Percentiles rank a stretch among this genome's conserved stretches.
phyloP scores from a whole-genome alignment of 2,113 vertebrate species.

The Cyprinodon variegatus region DNA sequence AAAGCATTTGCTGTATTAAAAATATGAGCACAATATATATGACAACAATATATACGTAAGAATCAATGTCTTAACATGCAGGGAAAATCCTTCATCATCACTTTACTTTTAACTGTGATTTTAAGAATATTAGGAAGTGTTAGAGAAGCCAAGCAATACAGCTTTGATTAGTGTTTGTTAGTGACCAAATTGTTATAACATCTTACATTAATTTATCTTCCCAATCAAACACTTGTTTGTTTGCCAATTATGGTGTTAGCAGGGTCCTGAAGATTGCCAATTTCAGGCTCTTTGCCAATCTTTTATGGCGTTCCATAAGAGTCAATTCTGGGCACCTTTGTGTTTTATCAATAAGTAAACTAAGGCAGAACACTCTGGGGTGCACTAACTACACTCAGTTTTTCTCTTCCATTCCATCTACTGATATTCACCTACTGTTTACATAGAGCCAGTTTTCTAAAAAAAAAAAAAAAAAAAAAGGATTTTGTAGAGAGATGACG shows the following conservation, averaged over 20 bases:
- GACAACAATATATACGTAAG: conserved; percentile 16
- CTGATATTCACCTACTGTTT: too few relatives aligned
- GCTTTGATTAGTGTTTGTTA: neutral
- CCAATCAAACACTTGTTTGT: neutral
- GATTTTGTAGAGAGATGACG: too few relatives aligned
- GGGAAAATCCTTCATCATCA: neutral
- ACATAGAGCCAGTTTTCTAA: too few relatives aligned
- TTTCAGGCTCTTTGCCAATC: neutral
- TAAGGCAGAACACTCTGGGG: too few relatives aligned
- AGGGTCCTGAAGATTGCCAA: neutral
- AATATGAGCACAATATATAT: conserved; percentile 33
- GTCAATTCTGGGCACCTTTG: too few relatives aligned
- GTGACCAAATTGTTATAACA: neutral
- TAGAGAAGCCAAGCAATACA: neutral
- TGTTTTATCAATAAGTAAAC: too few relatives aligned
- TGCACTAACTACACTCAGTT: too few relatives aligned
- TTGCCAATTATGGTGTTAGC: neutral
- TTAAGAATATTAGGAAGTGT: neutral
- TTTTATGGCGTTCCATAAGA: neutral
- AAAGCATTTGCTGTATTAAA: conserved; percentile 29
- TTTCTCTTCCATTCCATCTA: too few relatives aligned
- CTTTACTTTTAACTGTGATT: conserved; percentile 7
- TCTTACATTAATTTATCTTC: neutral
- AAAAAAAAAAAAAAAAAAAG: too few relatives aligned
- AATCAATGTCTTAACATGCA: conserved; percentile 29